Percentiles rank a stretch among this genome's conserved stretches.
Conservation (phyloP, 2,113 vertebrate genomes). For the Ptilorrhoa leucosticta region DNA sequence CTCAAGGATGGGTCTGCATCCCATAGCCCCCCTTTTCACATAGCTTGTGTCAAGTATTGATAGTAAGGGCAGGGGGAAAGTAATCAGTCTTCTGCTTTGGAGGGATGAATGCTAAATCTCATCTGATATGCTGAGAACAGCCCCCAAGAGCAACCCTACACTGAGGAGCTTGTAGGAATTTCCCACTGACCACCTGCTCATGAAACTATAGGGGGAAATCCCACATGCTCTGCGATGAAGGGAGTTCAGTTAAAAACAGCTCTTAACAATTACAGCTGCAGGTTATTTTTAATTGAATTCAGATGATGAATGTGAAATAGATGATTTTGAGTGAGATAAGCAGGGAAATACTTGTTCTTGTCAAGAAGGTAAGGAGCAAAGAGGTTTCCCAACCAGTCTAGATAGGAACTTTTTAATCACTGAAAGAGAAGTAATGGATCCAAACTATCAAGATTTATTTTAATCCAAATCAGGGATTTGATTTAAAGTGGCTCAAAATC, state of each 20-base stretch:
- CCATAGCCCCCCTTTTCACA: background rate
- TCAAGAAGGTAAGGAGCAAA: background rate
- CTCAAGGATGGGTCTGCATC: background rate
- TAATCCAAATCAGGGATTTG: background rate
- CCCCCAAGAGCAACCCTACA: background rate
- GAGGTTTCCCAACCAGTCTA: background rate
- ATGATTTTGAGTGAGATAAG: constrained; percentile 43
- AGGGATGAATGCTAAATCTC: background rate
- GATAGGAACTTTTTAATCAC: background rate
- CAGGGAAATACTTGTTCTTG: background rate
- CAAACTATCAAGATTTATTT: background rate
- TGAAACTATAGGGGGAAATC: constrained; percentile 62
- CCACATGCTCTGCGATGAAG: constrained; percentile 48
- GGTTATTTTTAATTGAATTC: constrained; percentile 70
- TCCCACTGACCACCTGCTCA: constrained; percentile 70
- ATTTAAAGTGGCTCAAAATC: background rate
- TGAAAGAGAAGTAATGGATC: background rate
- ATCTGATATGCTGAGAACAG: background rate
- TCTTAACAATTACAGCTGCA: constrained; percentile 64
- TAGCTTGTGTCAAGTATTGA: background rate
- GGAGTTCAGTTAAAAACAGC: constrained; percentile 56
- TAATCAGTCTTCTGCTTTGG: background rate
- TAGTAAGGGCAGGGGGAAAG: background rate
- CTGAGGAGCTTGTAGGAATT: constrained; percentile 57
- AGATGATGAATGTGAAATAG: constrained; percentile 55